These are phyloP conservation scores for Disparrhopalites patrizii DNA, from an alignment of 2,888 invertebrate genomes.

Conservation along the genomic window DNA sequence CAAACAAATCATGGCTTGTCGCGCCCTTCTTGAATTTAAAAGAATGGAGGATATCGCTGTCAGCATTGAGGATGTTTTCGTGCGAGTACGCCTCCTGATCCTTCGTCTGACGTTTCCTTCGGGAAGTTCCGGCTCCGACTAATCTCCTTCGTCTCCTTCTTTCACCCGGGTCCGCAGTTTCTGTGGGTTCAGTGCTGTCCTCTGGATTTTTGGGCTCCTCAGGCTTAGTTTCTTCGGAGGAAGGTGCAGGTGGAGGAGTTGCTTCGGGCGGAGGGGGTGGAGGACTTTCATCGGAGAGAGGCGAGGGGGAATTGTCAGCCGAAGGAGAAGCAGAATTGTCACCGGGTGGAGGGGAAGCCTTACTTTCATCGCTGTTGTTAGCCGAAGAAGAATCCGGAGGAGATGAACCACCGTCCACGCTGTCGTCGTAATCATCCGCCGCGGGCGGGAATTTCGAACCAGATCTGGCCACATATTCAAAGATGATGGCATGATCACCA, in stretches of 20 bases:
- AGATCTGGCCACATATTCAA: background rate
- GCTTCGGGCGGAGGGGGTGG: background rate
- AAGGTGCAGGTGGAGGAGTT: background rate
- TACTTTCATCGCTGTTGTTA: no score
- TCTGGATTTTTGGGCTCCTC: background rate
- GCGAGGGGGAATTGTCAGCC: background rate
- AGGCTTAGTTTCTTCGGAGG: background rate
- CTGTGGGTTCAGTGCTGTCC: background rate
- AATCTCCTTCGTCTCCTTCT: background rate
- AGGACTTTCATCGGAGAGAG: background rate
- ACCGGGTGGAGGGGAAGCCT: no score
- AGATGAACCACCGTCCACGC: background rate
- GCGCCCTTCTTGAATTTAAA: background rate
- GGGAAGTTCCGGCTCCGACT: background rate
- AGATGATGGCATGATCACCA: background rate
- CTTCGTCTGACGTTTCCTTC: constrained; percentile 5
- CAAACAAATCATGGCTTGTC: constrained; percentile 1
- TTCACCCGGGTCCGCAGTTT: no score
- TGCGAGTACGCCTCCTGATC: background rate
- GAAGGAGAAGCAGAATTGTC: background rate
- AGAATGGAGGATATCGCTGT: background rate
- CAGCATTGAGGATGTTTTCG: background rate
- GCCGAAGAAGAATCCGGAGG: no score
- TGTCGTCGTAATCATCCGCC: background rate
- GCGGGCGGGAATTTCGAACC: background rate